Evolutionary conservation across 2,113 vertebrate species (phyloP), one percentile per base, ranked within the genome.

Genomic region (Tetrao urogallus): DNA sequence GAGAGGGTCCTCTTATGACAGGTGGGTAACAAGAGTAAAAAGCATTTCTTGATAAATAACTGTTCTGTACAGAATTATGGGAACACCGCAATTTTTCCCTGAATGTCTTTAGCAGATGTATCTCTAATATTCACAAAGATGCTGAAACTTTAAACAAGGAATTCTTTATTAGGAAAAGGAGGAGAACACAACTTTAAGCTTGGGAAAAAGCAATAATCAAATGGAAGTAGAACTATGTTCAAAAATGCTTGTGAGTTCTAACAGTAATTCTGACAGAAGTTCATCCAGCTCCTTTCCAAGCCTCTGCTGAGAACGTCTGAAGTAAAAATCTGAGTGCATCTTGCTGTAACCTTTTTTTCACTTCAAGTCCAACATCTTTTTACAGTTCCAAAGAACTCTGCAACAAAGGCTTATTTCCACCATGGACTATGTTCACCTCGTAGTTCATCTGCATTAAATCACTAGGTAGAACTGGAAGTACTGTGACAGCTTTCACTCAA

Each of bases 371-470:
- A 89, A 45, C 5, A 34, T 43, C 19, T 77, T 88, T 86, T 82
- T 83, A 71, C 28, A 61, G 42, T 71, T 86, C 64, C 65, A 80
- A 64, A 36, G 34, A 94, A n/a, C 52, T 43, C 19, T 70, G 10
- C n/a, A 43, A 8, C 32, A 43, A 61, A 36, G 25, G 32, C 67
- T 81, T 27, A 28, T 60, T 86, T 47, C 21, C 52, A 69, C 4
- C 2, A 2, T 5, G 13, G 0, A 0, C 2, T 14, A 4, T 0
- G 0, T 70, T 66, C 63, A 70, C 6, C 10, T 61, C 32, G 27
- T 7, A 80, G 50, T 18, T 88, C 32, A 15, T 61, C 27, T 14
- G 45, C 47, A 8, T 47, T 74, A 42, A 34, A 67, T 28, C 14
- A 34, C 27, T 27, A 21, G 21, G n/a, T 78, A 69, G 10, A 47